Percentiles rank a stretch among this genome's conserved stretches.
Conservation (phyloP, 2,888 invertebrate species). For the Lycia hirtaria region DNA sequence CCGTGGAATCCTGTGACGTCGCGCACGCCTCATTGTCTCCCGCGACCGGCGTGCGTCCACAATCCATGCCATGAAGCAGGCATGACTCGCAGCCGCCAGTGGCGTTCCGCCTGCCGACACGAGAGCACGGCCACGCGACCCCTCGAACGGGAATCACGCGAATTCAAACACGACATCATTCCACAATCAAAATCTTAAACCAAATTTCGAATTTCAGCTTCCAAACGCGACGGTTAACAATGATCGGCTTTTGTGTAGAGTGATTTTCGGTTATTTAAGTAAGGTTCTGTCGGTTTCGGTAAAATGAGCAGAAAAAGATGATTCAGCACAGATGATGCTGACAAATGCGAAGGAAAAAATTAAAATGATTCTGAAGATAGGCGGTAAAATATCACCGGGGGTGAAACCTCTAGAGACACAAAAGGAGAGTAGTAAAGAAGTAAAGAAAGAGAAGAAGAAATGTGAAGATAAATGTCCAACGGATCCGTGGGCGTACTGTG, state of each 20-base stretch:
- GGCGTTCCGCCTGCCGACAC: constrained; percentile 67
- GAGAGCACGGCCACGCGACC: constrained; percentile 56
- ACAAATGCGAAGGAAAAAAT: constrained; percentile 39
- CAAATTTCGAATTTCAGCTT: not conserved
- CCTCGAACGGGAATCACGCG: constrained; percentile 53
- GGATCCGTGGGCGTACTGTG: constrained; percentile 78
- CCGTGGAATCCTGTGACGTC: constrained; percentile 36
- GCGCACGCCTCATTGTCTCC: constrained; percentile 60
- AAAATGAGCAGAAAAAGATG: constrained; percentile 28
- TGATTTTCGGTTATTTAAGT: constrained; percentile 30
- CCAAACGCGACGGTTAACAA: constrained; percentile 2
- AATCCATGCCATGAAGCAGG: constrained; percentile 25
- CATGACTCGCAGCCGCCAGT: constrained; percentile 53
- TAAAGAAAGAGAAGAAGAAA: constrained; percentile 63
- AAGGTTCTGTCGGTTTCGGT: constrained; percentile 8
- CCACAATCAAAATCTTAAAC: not conserved
- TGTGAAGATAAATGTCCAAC: constrained; percentile 71
- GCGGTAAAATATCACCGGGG: constrained; percentile 67
- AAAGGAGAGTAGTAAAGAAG: constrained; percentile 51
- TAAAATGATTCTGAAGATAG: constrained; percentile 78
- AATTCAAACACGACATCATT: constrained; percentile 69
- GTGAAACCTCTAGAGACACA: constrained; percentile 51
- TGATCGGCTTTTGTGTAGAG: constrained; percentile 25
- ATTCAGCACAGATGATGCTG: constrained; percentile 52
- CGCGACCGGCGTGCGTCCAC: constrained; percentile 46